Conservation (phyloP, 2,888 invertebrate species). For the Trichogramma dendrolimi region DNA sequence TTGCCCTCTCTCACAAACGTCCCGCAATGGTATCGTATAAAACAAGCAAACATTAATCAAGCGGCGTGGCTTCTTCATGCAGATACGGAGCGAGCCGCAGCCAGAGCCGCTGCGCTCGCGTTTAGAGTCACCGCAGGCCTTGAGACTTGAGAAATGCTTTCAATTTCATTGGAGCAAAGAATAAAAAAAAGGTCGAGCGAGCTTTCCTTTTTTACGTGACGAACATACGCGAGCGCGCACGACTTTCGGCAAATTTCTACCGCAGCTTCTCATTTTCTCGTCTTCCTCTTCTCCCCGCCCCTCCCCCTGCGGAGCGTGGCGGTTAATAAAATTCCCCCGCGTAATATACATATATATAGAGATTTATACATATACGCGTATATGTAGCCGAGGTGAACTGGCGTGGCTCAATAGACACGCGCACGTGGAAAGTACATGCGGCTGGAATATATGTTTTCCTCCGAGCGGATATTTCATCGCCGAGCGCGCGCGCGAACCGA, state of each 20-base stretch:
- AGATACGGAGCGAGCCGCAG: neutral
- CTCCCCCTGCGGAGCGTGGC: conserved; percentile 12
- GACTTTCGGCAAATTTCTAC: conserved; percentile 39
- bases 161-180: conserved; percentile 43
- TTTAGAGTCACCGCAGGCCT: conserved; percentile 3
- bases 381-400: conserved; percentile 31
- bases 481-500: too few species aligned
- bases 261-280: conserved; percentile 3
- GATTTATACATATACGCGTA: neutral
- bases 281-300: neutral
- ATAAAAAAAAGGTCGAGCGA: too few species aligned
- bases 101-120: conserved; percentile 17
- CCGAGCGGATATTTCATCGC: conserved; percentile 23
- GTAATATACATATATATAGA: neutral
- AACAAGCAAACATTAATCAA: too few species aligned
- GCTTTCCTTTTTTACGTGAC: conserved; percentile 43
- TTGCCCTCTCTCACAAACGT: too few species aligned
- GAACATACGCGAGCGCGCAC: conserved; percentile 41
- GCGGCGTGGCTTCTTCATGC: neutral
- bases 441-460: neutral
- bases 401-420: too few species aligned
- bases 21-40: too few species aligned
- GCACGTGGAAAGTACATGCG: too few species aligned
- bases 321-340: conserved; percentile 45
- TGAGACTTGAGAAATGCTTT: conserved; percentile 46